phyloP scores from a whole-genome alignment of 2,113 vertebrate genomes.

The Formicarius rufipectus region DNA sequence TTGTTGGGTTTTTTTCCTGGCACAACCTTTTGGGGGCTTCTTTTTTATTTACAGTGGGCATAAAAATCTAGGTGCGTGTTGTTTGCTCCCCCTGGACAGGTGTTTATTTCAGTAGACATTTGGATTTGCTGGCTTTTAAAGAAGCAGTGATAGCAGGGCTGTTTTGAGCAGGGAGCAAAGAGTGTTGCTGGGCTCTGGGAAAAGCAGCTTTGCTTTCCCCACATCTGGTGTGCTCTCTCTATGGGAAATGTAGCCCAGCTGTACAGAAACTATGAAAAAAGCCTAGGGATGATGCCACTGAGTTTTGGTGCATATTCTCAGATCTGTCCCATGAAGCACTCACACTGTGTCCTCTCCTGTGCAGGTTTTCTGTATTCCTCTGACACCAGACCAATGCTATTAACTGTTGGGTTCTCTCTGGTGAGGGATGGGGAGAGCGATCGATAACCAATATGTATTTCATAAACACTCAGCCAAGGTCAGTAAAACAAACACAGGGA shows the following conservation, averaged over 20 bases:
- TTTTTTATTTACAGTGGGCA: fast-evolving
- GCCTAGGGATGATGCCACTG: not conserved
- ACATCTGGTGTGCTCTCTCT: not conserved
- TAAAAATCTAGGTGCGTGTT: not conserved
- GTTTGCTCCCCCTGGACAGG: not conserved
- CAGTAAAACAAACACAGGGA: not conserved
- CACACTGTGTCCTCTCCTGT: not conserved
- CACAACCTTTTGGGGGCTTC: not conserved
- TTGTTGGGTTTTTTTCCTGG: not conserved
- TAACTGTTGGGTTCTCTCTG: not conserved
- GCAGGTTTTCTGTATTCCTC: not conserved
- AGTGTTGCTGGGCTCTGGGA: not conserved
- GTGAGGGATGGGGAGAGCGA: not conserved
- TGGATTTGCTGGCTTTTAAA: not conserved
- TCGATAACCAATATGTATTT: constrained; percentile 54
- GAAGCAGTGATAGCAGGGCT: not conserved
- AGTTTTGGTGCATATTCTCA: not conserved
- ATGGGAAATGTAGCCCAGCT: not conserved
- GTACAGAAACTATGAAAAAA: not conserved
- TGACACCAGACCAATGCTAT: not conserved
- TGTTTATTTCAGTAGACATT: not conserved
- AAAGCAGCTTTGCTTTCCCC: not conserved
- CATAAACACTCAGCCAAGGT: constrained; percentile 43
- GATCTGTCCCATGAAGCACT: not conserved
- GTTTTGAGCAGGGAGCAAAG: not conserved